phyloP scores from a whole-genome alignment of 2,888 invertebrate genomes.

The Melanostoma mellinum region DNA sequence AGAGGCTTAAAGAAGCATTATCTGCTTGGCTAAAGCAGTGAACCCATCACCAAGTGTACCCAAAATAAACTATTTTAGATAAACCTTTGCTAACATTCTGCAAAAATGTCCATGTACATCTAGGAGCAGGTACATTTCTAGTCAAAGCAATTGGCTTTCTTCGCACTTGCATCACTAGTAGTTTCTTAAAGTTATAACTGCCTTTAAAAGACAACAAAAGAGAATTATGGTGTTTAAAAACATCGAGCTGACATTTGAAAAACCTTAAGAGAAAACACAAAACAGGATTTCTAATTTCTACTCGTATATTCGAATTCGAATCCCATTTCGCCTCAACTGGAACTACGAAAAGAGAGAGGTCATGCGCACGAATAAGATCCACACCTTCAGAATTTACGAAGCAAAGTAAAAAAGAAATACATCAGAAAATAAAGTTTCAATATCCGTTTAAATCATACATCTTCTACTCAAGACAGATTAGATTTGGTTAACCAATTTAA shows the following conservation, averaged over 20 bases:
- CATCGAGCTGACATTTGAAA: neutral
- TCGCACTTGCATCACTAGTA: no score
- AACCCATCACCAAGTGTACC: no score
- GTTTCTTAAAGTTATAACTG: no score
- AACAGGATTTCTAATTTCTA: neutral
- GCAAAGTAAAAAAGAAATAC: neutral
- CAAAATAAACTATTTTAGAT: no score
- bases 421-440: neutral
- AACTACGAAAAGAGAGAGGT: neutral
- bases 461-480: slow-evolving; percentile 14
- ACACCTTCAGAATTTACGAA: neutral
- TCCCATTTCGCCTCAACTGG: neutral
- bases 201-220: neutral
- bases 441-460: neutral
- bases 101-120: no score
- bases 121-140: no score
- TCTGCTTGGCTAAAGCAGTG: no score
- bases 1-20: no score
- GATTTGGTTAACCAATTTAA: slow-evolving; percentile 16
- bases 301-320: slow-evolving; percentile 3
- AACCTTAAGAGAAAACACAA: neutral
- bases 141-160: no score
- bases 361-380: slow-evolving; percentile 12
- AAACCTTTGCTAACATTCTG: no score
- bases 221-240: neutral